These are phyloP conservation scores for Ophioninae sp. DNA, from an alignment of 2,888 invertebrate species.

Conservation along the genomic window DNA sequence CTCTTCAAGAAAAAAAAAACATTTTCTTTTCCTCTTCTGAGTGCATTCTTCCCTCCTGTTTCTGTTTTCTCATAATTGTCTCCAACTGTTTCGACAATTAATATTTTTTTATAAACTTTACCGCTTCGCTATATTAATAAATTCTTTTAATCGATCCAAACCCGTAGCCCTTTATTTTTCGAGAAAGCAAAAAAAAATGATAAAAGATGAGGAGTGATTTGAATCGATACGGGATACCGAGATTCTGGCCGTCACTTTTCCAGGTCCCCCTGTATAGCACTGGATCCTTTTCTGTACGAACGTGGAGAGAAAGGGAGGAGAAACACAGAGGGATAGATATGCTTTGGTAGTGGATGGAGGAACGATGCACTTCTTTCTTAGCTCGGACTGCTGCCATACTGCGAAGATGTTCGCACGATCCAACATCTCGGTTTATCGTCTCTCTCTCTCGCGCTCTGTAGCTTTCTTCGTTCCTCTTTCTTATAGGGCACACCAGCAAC, in stretches of 20 bases:
- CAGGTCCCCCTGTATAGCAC: not conserved
- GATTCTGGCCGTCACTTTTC: not conserved
- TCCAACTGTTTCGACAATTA: too few relatives aligned
- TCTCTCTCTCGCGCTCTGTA: conserved; percentile 12
- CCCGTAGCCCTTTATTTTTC: too few relatives aligned
- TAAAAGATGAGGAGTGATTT: not conserved
- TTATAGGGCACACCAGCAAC: conserved; percentile 29
- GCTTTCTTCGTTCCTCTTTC: conserved; percentile 24
- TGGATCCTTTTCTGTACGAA: conserved; percentile 6
- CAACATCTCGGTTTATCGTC: conserved; percentile 24
- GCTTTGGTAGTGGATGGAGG: conserved; percentile 4
- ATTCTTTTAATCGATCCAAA: too few relatives aligned
- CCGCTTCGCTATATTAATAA: too few relatives aligned
- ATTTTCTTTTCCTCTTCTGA: not conserved
- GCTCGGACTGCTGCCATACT: conserved; percentile 35
- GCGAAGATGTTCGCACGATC: conserved; percentile 64
- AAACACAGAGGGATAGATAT: not conserved
- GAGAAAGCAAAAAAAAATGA: not conserved
- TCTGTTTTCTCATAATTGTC: not conserved
- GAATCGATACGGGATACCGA: not conserved
- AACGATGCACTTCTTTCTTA: conserved; percentile 55
- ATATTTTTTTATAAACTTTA: too few relatives aligned
- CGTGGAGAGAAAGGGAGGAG: conserved; percentile 8
- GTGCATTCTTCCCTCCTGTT: too few relatives aligned
- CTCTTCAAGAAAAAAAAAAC: not conserved